Percentiles rank a stretch among this genome's conserved stretches.
Conservation (phyloP, 2,113 vertebrate species). For the Calyptomena viridis region DNA sequence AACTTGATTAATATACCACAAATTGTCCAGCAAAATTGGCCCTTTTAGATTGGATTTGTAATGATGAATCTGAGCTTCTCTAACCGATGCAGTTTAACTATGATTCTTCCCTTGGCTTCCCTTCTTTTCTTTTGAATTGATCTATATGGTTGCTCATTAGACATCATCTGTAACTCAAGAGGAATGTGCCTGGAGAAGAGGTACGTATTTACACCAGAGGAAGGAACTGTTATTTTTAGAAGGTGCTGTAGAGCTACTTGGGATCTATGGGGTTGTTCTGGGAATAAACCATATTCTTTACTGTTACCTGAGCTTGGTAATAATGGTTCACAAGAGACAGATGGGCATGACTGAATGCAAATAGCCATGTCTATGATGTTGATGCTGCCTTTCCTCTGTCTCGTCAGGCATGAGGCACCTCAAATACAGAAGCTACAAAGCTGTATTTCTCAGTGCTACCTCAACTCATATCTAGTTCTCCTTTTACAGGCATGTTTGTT, state of each 20-base stretch:
- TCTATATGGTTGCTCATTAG: not conserved
- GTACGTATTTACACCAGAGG: not conserved
- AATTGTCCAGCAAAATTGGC: not conserved
- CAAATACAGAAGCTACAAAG: not conserved
- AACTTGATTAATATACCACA: not conserved
- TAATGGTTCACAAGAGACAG: not conserved
- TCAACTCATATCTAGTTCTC: not conserved
- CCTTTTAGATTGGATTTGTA: not conserved
- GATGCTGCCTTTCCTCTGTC: not conserved
- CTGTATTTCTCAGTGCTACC: not conserved
- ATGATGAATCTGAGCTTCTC: not conserved
- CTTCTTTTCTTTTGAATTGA: not conserved
- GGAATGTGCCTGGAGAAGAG: not conserved
- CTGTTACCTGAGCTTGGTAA: not conserved
- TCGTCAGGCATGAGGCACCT: fast-evolving
- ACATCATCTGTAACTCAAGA: not conserved
- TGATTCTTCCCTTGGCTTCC: not conserved
- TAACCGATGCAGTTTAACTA: not conserved
- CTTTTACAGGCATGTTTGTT: not conserved
- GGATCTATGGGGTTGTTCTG: not conserved
- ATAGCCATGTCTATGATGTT: fast-evolving
- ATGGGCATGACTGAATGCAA: fast-evolving
- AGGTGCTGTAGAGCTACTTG: not conserved
- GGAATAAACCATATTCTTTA: not conserved
- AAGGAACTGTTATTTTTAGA: not conserved